Evolutionary conservation across 2,888 invertebrate species (phyloP).

Genomic region (Tiphia femorata): DNA sequence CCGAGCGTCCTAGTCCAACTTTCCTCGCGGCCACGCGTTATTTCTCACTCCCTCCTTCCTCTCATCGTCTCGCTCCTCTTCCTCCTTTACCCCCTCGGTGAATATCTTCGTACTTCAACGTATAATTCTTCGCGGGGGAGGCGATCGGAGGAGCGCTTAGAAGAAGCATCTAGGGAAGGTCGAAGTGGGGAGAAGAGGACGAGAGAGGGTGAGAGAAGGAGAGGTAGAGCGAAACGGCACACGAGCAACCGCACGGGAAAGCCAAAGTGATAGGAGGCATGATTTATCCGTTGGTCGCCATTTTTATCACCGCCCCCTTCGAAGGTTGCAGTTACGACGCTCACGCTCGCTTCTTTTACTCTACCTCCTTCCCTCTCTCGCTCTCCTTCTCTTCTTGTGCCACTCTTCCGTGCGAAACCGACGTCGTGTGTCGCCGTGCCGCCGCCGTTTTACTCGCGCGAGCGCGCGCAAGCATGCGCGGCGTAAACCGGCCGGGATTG

Average conservation of each 20-base stretch:
- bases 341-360: too few relatives aligned
- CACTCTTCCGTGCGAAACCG: too few relatives aligned
- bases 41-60: conserved; percentile 23
- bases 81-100: too few relatives aligned
- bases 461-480: background rate
- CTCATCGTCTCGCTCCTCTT: conserved; percentile 21
- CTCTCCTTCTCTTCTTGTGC: too few relatives aligned
- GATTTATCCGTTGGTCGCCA: conserved; percentile 51
- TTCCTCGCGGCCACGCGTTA: conserved; percentile 15
- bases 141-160: too few relatives aligned
- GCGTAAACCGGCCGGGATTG: background rate
- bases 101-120: too few relatives aligned
- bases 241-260: conserved; percentile 41
- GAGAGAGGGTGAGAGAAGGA: conserved; percentile 15
- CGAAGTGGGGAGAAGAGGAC: background rate
- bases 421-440: too few relatives aligned
- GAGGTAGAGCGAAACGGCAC: conserved; percentile 14
- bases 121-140: too few relatives aligned
- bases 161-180: too few relatives aligned
- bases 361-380: too few relatives aligned
- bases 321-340: conserved; percentile 44
- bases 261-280: conserved; percentile 43
- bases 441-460: background rate
- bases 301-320: conserved; percentile 43
- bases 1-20: conserved; percentile 24